Evolutionary conservation across 2,113 vertebrate species (phyloP), one percentile per base, ranked within the genome.

Genomic region (Chrysemys picta): DNA sequence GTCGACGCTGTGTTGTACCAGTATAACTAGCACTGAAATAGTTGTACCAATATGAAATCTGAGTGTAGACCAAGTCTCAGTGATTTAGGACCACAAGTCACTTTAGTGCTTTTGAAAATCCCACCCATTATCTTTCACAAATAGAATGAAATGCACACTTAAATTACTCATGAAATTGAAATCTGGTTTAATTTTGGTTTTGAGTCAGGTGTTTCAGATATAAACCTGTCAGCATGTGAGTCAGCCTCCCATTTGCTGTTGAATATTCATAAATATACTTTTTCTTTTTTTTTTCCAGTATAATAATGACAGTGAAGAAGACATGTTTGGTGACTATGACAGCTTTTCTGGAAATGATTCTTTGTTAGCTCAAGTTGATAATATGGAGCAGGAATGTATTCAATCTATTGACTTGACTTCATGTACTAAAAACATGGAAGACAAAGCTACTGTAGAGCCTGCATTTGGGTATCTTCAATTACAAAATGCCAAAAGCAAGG

Each of bases 321-420:
- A 99, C 81, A 87, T 99, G 62, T 99, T 99, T 82, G 99, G 98
- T 0, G 98, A 98, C 93, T 99, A 99, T 42, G 99, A 99, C 95
- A 99, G 99, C 95, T 98, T 99, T 88, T 96, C 91, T 89, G 98
- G 97, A 69, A 98, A 99, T 38, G 87, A 97, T 69, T 99, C 99
- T 7, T 89, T 99, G 52, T 89, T 99, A 21, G 98, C 98, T 9
- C 98, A 98, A 65, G 96, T 99, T 89, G 98, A 99, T 42, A 94
- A 97, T 6, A 80, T 97, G 13, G 99, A 99, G 49, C 96, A 98
- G 25, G 94, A 91, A 35, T 93, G 62, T 75, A 82, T 96, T 45
- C 97, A 95, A 27, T 83, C 91, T 76, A 42, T 79, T 89, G 96
- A 89, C 6, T 47, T 45, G 27, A 16, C 8, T 45, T 54, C 19